phyloP scores from a whole-genome alignment of 2,113 vertebrate species.

The Melierax canorus region DNA sequence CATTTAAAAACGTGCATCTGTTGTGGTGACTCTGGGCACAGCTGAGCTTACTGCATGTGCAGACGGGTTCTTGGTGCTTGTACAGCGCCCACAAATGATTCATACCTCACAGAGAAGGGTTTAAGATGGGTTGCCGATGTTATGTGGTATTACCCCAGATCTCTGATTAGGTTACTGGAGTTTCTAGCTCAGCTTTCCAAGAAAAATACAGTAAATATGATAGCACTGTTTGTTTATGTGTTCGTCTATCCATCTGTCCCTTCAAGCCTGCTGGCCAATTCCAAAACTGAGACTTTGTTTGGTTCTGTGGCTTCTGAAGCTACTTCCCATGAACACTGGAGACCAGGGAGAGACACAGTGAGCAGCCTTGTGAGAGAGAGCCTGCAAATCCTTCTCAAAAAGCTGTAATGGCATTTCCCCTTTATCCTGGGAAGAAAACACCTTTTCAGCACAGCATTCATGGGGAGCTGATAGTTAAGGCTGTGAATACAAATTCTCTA shows the following conservation, averaged over 20 bases:
- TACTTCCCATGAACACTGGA: neutral
- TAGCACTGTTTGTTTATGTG: neutral
- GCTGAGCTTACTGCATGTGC: neutral
- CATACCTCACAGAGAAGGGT: neutral
- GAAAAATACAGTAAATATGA: neutral
- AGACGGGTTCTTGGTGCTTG: fast-evolving
- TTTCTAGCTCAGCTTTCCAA: neutral
- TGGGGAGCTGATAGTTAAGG: neutral
- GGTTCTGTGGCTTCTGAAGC: neutral
- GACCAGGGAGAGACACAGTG: neutral
- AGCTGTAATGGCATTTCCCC: neutral
- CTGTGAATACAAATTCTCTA: fast-evolving
- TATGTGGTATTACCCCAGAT: neutral
- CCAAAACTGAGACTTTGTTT: neutral
- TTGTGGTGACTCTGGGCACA: neutral
- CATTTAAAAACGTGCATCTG: neutral
- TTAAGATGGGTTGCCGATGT: neutral
- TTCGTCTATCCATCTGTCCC: neutral
- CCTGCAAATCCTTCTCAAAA: neutral
- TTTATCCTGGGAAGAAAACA: neutral
- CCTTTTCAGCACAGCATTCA: neutral
- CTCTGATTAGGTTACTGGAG: neutral
- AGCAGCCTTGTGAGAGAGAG: neutral
- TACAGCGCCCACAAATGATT: fast-evolving
- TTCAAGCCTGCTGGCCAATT: neutral